These are phyloP conservation scores for Phallusia fumigata DNA, from an alignment of 23 tunicate genomes.

Conservation along the genomic window DNA sequence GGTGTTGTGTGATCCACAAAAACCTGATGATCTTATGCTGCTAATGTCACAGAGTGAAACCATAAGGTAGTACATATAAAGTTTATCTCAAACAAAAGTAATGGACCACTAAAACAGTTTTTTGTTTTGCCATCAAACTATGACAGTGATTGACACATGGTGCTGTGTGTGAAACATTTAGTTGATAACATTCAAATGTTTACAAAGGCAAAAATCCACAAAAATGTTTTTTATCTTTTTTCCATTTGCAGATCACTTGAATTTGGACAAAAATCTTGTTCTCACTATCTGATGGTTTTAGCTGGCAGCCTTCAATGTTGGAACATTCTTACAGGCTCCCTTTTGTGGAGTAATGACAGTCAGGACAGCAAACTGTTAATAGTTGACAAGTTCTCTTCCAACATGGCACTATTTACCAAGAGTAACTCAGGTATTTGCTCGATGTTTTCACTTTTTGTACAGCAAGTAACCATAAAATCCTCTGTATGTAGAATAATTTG, in stretches of 20 bases:
- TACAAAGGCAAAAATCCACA: too few relatives aligned
- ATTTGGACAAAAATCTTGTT: neutral
- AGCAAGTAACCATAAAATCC: too few relatives aligned
- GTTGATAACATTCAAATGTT: too few relatives aligned
- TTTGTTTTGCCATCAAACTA: too few relatives aligned
- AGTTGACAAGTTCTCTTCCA: neutral
- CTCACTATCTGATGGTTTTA: neutral
- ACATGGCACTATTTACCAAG: constrained; percentile 3
- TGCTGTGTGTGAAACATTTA: too few relatives aligned
- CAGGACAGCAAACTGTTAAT: neutral
- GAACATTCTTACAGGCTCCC: neutral
- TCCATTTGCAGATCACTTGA: neutral
- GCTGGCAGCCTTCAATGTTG: neutral
- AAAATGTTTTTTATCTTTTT: too few relatives aligned
- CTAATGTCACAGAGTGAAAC: constrained; percentile 20
- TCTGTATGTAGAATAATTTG: too few relatives aligned
- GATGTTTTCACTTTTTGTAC: too few relatives aligned
- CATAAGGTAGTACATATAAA: constrained; percentile 19
- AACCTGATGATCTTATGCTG: constrained; percentile 27
- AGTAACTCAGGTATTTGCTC: neutral
- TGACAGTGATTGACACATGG: too few relatives aligned
- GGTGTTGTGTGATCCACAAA: constrained; percentile 32
- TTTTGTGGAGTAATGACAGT: neutral
- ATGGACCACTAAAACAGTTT: too few relatives aligned
- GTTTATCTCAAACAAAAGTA: too few relatives aligned